Conservation (phyloP, 2,113 vertebrate genomes). For the Campylomormyrus numenius region DNA sequence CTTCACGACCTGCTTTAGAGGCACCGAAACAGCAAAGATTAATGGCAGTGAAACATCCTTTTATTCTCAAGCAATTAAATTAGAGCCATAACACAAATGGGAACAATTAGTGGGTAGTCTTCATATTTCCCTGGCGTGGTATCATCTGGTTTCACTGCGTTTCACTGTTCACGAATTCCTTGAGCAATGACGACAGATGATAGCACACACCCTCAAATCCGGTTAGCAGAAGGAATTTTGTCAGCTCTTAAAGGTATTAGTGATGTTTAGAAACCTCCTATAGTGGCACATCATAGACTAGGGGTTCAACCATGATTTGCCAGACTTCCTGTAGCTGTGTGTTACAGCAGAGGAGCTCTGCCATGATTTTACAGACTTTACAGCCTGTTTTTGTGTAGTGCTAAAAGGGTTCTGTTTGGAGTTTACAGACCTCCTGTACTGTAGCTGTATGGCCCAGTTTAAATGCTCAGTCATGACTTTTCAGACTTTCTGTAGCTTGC, state of each 20-base stretch:
- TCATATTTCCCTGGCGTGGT: neutral
- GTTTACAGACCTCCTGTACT: neutral
- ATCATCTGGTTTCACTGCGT: slow-evolving; percentile 28
- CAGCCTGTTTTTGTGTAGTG: neutral
- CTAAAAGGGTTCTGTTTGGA: neutral
- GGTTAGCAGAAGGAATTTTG: slow-evolving; percentile 15
- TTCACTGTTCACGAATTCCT: slow-evolving; percentile 23
- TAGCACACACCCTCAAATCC: neutral
- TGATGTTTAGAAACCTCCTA: neutral
- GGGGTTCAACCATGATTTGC: neutral
- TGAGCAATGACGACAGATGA: neutral
- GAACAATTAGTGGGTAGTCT: slow-evolving; percentile 28
- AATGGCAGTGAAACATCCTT: slow-evolving; percentile 24
- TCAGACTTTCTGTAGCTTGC: neutral
- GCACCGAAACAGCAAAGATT: neutral
- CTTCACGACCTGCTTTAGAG: neutral
- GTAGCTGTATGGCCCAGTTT: neutral
- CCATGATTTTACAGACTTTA: neutral
- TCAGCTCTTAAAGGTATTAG: neutral
- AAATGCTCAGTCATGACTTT: neutral
- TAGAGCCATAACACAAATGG: slow-evolving; percentile 36
- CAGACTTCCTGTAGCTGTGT: neutral
- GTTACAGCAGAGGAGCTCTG: neutral
- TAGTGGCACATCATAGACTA: neutral
- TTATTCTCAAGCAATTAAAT: slow-evolving; percentile 40